A percentile compares a stretch with the other conserved stretches of the same genome.
These are phyloP conservation scores for Melopsittacus undulatus DNA, from an alignment of 2,797 vertebrate genomes.

Conservation along the genomic window DNA sequence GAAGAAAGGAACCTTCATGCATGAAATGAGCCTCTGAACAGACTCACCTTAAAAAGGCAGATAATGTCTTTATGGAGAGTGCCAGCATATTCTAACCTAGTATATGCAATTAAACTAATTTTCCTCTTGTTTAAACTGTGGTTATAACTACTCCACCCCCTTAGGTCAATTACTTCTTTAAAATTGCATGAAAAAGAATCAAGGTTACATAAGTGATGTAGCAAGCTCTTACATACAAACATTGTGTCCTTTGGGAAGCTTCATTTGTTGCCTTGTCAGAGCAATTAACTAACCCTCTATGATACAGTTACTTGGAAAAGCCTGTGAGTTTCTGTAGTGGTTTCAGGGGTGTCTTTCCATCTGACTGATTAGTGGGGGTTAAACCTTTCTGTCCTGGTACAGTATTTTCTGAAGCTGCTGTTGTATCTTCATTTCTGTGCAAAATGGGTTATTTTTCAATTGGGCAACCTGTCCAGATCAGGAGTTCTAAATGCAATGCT, in stretches of 20 bases:
- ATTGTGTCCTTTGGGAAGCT: background rate
- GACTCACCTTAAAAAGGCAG: background rate
- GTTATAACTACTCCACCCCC: background rate
- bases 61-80: background rate
- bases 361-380: background rate
- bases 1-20: background rate
- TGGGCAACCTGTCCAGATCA: conserved; percentile 46
- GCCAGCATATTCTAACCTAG: background rate
- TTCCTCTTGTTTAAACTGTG: background rate
- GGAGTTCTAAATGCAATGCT: conserved; percentile 50
- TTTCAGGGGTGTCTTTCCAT: background rate
- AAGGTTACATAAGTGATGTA: background rate
- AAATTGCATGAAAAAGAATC: background rate
- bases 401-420: conserved; percentile 38
- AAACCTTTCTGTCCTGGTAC: background rate
- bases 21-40: background rate
- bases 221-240: background rate
- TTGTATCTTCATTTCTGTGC: background rate
- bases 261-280: background rate
- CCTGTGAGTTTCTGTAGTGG: background rate
- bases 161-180: background rate
- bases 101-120: conserved; percentile 20
- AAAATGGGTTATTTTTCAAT: conserved; percentile 23
- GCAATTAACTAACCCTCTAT: background rate
- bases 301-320: background rate